A percentile compares a stretch with the other conserved stretches of the same genome.
These are phyloP conservation scores for Hymenopus coronatus DNA, from an alignment of 2,888 invertebrate genomes.

Conservation along the genomic window DNA sequence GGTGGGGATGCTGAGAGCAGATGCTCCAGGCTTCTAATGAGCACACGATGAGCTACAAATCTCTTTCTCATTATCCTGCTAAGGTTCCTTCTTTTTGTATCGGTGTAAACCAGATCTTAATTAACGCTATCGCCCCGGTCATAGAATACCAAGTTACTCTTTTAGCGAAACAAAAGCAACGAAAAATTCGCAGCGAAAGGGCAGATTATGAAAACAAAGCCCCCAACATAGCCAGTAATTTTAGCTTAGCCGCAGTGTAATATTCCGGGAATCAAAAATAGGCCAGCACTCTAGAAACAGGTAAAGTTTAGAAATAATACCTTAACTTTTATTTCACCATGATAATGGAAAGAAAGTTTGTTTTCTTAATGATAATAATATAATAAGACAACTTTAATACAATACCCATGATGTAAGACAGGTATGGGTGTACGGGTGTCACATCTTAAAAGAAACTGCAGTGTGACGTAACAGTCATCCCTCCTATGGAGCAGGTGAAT, in stretches of 20 bases:
- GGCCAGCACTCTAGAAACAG: too few relatives aligned
- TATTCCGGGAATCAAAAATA: not conserved
- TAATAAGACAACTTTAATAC: too few relatives aligned
- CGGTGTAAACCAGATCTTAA: not conserved
- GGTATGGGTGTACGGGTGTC: too few relatives aligned
- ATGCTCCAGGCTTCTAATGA: not conserved
- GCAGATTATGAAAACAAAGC: not conserved
- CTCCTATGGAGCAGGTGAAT: too few relatives aligned
- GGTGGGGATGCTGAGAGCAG: not conserved
- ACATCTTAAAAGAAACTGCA: too few relatives aligned
- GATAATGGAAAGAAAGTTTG: too few relatives aligned
- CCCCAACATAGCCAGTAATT: not conserved
- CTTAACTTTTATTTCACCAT: too few relatives aligned
- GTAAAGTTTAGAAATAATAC: too few relatives aligned
- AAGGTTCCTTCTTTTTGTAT: not conserved
- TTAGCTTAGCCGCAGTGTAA: not conserved
- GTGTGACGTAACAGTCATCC: too few relatives aligned
- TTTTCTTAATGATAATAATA: too few relatives aligned
- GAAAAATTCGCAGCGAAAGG: not conserved
- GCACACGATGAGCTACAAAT: not conserved
- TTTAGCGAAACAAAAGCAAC: not conserved
- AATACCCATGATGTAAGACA: too few relatives aligned
- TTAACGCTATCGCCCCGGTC: not conserved
- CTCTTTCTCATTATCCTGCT: not conserved
- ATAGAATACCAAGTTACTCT: not conserved